Base-by-base conservation (phyloP, 2,888 invertebrate genomes). In the Thera britannica region DNA sequence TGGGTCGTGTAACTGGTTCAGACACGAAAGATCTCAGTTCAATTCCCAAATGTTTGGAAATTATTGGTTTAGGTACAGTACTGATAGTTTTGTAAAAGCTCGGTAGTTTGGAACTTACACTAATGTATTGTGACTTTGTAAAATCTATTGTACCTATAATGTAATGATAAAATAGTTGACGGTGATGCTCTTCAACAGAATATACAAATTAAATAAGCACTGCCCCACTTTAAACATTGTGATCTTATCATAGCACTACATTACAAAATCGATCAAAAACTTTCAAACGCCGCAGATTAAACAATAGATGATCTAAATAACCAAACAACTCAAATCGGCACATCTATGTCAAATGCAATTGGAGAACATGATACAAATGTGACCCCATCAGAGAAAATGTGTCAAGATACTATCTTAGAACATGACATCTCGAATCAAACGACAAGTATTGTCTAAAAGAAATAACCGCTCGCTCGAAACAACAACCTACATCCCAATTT, bases 381-480 rank as follows among this genome's bases (percentile, higher is more conserved):
- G 92, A 92, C 92, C 92, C 92, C 87, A 87, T 88, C 92, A 88
- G 81, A 87, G 81, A 81, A 83, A 86, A 89, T 88, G 87, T 89
- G 88, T 90, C 90, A 90, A 90, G 92, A 92, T 93, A 74, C 83
- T 89, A 92, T 92, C 84, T 23, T 81, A 54, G 74, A 84, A 93
- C 92, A 92, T 91, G 92, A 91, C 92, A 90, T 89, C 85, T 87
- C 74, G 81, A 91, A 90, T 91, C 90, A 90, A 90, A 86, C 83
- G 91, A 92, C 92, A 93, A 87, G 89, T 88, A 89, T 90, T 90
- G 86, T 89, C 80, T 87, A 86, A 87, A 86, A 84, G 79, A 62
- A 55, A 62, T 81, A 46, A 70, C 88, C 86, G 86, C 85, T 84
- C 75, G 73, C 73, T 76, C 73, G 64, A 74, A 46, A 23, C 38